Evolutionary conservation across 2,888 invertebrate species (phyloP).

Genomic region (Rhagonycha fulva): DNA sequence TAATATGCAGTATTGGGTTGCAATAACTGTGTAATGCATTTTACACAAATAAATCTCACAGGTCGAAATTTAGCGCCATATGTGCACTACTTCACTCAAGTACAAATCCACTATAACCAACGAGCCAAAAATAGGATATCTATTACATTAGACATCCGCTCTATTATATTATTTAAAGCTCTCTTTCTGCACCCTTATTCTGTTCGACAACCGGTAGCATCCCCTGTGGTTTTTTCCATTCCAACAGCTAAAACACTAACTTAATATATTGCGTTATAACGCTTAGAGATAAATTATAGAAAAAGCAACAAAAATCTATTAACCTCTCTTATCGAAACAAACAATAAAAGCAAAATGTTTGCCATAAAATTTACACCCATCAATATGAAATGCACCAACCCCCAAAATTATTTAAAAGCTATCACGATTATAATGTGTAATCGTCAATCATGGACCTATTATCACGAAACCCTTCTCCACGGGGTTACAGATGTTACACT

Average conservation of each 20-base stretch:
- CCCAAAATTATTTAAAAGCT: slow-evolving; percentile 14
- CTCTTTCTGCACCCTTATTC: slow-evolving; percentile 17
- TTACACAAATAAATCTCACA: slow-evolving; percentile 15
- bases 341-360: neutral
- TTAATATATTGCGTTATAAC: neutral
- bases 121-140: slow-evolving; percentile 22
- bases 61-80: slow-evolving; percentile 23
- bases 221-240: slow-evolving; percentile 14
- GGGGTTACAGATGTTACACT: slow-evolving; percentile 11
- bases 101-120: neutral
- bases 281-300: neutral
- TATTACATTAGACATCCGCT: slow-evolving; percentile 26
- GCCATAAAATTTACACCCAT: neutral
- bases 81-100: slow-evolving; percentile 14
- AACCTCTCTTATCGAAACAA: neutral
- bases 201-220: slow-evolving; percentile 9
- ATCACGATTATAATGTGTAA: slow-evolving; percentile 13
- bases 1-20: neutral
- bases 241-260: neutral
- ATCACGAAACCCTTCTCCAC: slow-evolving; percentile 6
- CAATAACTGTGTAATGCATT: neutral
- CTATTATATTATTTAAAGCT: slow-evolving; percentile 23
- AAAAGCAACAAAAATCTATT: neutral
- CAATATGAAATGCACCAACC: neutral
- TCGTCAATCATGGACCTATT: slow-evolving; percentile 17